phyloP scores from a whole-genome alignment of 2,888 invertebrate genomes.

The Scaptomyza reducta region DNA sequence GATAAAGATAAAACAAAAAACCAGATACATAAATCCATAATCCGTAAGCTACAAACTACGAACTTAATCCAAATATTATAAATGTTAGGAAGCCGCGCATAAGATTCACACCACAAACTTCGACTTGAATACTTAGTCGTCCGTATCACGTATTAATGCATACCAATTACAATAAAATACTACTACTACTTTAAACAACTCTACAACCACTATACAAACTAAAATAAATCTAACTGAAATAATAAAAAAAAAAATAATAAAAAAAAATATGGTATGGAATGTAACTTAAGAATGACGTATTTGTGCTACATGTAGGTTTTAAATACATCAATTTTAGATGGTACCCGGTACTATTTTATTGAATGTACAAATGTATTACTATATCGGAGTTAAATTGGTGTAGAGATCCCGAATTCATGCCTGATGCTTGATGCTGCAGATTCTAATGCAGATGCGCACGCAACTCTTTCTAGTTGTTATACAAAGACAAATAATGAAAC shows the following conservation, averaged over 20 bases:
- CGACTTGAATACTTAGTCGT: constrained; percentile 44
- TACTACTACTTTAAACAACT: constrained; percentile 58
- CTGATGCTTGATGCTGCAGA: constrained; percentile 29
- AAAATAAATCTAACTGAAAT: constrained; percentile 10
- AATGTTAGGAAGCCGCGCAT: constrained; percentile 49
- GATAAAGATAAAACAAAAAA: constrained; percentile 17
- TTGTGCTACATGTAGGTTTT: constrained; percentile 56
- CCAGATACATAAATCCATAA: constrained; percentile 46
- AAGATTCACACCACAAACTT: constrained; percentile 40
- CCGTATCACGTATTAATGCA: constrained; percentile 59
- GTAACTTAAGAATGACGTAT: constrained; percentile 44
- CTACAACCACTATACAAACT: constrained; percentile 25
- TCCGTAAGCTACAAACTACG: constrained; percentile 50
- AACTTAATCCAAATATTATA: constrained; percentile 70
- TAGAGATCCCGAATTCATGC: constrained; percentile 18
- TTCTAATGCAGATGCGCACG: constrained; percentile 39
- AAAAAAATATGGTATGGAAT: constrained; percentile 18
- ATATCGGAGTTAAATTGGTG: constrained; percentile 46
- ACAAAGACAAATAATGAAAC: constrained; percentile 76
- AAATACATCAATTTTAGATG: constrained; percentile 47
- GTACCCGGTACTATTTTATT: constrained; percentile 30
- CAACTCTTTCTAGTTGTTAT: constrained; percentile 76
- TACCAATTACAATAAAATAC: constrained; percentile 64
- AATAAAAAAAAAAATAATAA: too few species aligned
- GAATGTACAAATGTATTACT: constrained; percentile 35